Percentiles rank a stretch among this genome's conserved stretches.
Evolutionary conservation across 2,113 vertebrate genomes (phyloP).

Genomic region (Gallinago jamesoni): DNA sequence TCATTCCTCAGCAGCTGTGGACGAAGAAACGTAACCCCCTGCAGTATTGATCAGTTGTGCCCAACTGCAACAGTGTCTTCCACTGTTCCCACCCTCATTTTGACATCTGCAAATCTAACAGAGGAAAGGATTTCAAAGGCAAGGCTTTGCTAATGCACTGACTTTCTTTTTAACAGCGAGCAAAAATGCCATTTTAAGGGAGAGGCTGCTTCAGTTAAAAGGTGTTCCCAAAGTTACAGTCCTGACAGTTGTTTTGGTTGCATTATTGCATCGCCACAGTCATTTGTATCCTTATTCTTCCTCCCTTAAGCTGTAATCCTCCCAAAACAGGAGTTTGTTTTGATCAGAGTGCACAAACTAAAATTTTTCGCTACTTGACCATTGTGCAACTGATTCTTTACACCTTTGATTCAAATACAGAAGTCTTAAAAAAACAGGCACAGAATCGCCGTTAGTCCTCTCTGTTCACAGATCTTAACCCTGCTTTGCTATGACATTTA

Average conservation of each 20-base stretch:
- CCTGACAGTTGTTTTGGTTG: neutral
- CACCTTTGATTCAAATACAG: neutral
- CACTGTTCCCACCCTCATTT: neutral
- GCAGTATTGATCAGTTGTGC: neutral
- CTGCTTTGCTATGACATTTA: neutral
- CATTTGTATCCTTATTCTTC: neutral
- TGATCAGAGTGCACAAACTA: neutral
- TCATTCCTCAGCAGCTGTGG: slow-evolving; percentile 10
- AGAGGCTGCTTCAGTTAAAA: neutral
- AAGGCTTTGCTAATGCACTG: neutral
- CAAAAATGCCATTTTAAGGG: neutral
- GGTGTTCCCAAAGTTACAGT: neutral
- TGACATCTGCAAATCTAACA: neutral
- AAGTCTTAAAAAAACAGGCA: neutral
- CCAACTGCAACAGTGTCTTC: neutral
- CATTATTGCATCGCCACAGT: neutral
- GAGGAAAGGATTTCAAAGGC: neutral
- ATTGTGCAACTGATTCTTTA: neutral
- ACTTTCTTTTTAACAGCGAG: neutral
- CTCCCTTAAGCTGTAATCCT: neutral
- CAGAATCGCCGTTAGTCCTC: neutral
- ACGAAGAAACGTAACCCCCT: neutral
- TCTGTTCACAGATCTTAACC: too few species aligned
- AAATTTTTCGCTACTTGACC: neutral
- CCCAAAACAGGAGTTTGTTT: neutral